A percentile compares a stretch with the other conserved stretches of the same genome.
phyloP scores from a whole-genome alignment of 2,797 vertebrate genomes.

The Acipenser oxyrinchus region DNA sequence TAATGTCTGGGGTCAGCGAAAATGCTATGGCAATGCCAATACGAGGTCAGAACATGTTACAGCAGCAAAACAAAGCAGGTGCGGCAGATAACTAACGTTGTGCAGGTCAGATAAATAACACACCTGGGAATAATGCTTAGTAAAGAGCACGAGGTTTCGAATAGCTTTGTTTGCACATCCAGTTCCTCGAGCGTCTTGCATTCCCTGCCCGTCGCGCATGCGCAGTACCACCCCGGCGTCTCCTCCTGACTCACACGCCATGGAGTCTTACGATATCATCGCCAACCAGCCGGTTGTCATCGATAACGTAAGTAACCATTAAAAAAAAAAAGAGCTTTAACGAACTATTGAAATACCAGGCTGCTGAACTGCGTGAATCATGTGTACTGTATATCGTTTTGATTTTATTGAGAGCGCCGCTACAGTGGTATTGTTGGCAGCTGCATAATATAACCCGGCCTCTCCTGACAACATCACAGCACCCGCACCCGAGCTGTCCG shows the following conservation, averaged over 20 bases:
- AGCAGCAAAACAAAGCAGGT: too few species aligned
- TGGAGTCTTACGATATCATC: constrained; percentile 75
- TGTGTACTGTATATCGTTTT: neutral
- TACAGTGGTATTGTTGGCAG: neutral
- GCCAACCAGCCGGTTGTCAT: constrained; percentile 74
- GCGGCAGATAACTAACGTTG: too few species aligned
- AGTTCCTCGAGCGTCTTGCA: too few species aligned
- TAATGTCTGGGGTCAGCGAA: too few species aligned
- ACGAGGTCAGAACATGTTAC: too few species aligned
- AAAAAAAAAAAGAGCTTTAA: neutral
- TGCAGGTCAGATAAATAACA: too few species aligned
- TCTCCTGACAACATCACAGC: constrained; percentile 9
- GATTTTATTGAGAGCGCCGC: neutral
- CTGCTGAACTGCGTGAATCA: too few species aligned
- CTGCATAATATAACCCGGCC: neutral
- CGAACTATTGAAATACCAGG: neutral
- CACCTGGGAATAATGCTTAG: too few species aligned
- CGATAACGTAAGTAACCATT: constrained; percentile 60
- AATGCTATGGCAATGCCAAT: too few species aligned
- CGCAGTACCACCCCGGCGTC: neutral
- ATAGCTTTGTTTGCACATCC: too few species aligned
- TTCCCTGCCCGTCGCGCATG: neutral
- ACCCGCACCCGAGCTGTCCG: constrained; percentile 22
- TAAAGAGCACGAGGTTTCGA: too few species aligned
- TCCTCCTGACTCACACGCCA: constrained; percentile 35